A percentile compares a stretch with the other conserved stretches of the same genome.
These are phyloP conservation scores for Austrofundulus limnaeus DNA, from an alignment of 2,113 vertebrate species.

Conservation along the genomic window DNA sequence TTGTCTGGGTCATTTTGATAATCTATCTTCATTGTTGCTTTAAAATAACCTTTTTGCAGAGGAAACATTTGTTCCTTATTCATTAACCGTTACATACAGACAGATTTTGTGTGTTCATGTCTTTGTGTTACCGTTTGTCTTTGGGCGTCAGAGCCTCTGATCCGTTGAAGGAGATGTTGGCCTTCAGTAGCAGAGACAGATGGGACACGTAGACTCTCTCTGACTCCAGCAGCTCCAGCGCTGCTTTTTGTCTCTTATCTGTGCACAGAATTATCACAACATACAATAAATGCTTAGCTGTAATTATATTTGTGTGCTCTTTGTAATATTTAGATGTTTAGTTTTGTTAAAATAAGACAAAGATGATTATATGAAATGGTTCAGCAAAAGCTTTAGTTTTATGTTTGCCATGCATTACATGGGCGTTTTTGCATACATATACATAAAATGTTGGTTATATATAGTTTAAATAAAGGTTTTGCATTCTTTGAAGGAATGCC, in stretches of 20 bases:
- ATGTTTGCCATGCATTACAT: background rate
- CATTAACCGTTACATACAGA: background rate
- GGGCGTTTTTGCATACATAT: background rate
- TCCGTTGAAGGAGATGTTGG: conserved; percentile 91
- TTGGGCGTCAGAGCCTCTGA: conserved; percentile 85
- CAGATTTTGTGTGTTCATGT: too few relatives aligned
- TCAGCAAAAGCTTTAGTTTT: background rate
- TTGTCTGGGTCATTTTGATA: background rate
- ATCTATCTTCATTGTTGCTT: too few relatives aligned
- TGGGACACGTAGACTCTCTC: conserved; percentile 94
- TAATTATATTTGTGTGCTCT: too few relatives aligned
- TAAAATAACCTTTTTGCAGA: too few relatives aligned
- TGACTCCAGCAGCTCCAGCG: conserved; percentile 93
- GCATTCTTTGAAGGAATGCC: too few relatives aligned
- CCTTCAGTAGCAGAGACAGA: conserved; percentile 92
- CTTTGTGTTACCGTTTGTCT: conserved; percentile 87
- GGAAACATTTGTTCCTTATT: background rate
- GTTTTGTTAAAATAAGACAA: too few relatives aligned
- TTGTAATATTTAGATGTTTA: too few relatives aligned
- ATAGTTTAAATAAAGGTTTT: too few relatives aligned
- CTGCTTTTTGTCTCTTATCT: conserved; percentile 91
- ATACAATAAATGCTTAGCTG: too few relatives aligned
- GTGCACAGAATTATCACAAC: conserved; percentile 31
- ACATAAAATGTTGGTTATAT: background rate
- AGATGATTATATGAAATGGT: background rate